Percentiles rank a stretch among this genome's conserved stretches.
Evolutionary conservation across 2,888 invertebrate genomes (phyloP).

Genomic region (Resseliella maxima): DNA sequence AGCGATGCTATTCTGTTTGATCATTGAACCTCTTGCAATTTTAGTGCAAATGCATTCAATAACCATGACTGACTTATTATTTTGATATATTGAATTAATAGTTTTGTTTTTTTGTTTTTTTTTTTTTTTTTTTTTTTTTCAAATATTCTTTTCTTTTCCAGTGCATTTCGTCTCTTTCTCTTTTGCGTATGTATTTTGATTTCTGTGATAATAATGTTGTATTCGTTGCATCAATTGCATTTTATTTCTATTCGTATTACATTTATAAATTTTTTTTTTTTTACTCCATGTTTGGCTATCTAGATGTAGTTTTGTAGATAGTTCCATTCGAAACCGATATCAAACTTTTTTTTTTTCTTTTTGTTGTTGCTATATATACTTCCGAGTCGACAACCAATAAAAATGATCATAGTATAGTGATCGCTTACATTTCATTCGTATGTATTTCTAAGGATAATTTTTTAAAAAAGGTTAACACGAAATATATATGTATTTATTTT

Average conservation of each 20-base stretch:
- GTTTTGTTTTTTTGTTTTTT: not conserved
- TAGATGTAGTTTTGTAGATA: not conserved
- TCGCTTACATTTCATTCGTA: not conserved
- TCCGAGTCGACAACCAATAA: not conserved
- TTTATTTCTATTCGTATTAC: not conserved
- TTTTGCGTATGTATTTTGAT: not conserved
- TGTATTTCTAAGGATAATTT: not conserved
- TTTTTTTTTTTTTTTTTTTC: not conserved
- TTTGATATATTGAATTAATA: not conserved
- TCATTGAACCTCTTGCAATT: not conserved
- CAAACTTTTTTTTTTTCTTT: not conserved
- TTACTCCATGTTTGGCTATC: not conserved
- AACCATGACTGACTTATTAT: constrained; percentile 17
- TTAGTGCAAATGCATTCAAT: not conserved
- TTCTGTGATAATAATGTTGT: not conserved
- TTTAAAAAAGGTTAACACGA: not conserved
- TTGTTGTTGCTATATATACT: too few species aligned
- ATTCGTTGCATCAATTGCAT: constrained; percentile 37
- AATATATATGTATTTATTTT: not conserved
- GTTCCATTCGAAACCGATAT: constrained; percentile 11
- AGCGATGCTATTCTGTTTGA: constrained; percentile 7
- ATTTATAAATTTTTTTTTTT: not conserved
- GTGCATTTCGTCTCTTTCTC: not conserved
- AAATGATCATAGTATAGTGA: not conserved
- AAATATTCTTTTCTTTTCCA: too few species aligned